Percentiles rank a stretch among this genome's conserved stretches.
Conservation (phyloP, 2,888 invertebrate genomes). For the Sarcophaga caerulescens region DNA sequence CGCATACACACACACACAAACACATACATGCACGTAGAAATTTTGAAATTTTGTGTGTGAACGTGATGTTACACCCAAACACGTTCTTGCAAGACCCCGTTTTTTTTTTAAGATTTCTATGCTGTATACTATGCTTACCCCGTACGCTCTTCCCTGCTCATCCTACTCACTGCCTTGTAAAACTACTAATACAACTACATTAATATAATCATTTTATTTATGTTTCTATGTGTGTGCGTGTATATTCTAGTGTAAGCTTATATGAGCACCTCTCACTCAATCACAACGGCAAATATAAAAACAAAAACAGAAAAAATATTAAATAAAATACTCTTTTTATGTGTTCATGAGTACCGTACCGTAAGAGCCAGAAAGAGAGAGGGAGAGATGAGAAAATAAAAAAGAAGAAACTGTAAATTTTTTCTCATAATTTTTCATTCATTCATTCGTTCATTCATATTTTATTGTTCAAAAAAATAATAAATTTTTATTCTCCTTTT, state of each 20-base stretch:
- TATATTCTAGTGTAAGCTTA: not conserved
- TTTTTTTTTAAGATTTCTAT: not conserved
- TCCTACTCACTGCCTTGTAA: not conserved
- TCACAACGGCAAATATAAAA: conserved; percentile 15
- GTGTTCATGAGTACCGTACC: not conserved
- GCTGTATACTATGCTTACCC: no score
- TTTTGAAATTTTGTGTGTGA: not conserved
- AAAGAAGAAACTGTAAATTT: not conserved
- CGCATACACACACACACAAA: not conserved
- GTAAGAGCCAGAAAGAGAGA: no score
- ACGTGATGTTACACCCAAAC: not conserved
- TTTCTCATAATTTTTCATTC: not conserved
- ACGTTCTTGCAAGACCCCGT: not conserved
- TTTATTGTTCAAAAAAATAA: no score
- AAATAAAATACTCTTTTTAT: conserved; percentile 24
- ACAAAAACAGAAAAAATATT: not conserved
- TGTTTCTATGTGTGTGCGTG: not conserved
- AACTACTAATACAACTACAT: not conserved
- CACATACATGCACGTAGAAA: not conserved
- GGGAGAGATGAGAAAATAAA: no score
- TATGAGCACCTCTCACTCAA: conserved; percentile 38
- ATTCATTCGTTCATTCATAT: no score
- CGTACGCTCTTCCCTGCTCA: not conserved
- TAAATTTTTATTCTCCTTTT: not conserved
- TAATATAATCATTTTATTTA: not conserved